A percentile compares a stretch with the other conserved stretches of the same genome.
These are phyloP conservation scores for Sclerodermus sp. DNA, from an alignment of 2,888 invertebrate species.

Conservation along the genomic window DNA sequence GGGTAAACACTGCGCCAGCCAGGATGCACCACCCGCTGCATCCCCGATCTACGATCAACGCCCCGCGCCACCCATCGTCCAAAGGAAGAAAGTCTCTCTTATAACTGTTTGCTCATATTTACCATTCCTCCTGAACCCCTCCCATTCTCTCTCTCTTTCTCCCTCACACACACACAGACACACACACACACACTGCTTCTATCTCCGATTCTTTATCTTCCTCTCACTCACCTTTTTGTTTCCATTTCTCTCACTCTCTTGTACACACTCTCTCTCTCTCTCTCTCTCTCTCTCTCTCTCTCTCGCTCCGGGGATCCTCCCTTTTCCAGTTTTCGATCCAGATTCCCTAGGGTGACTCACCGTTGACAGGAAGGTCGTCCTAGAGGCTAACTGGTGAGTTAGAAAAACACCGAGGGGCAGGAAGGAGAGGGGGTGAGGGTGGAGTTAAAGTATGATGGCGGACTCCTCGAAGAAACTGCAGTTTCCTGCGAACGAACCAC, in stretches of 20 bases:
- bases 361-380: slow-evolving; percentile 7
- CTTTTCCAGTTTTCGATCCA: too few relatives aligned
- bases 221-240: not conserved
- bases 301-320: not conserved
- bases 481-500: slow-evolving; percentile 22
- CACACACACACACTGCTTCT: too few relatives aligned
- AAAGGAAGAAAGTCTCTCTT: too few relatives aligned
- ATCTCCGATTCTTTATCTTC: too few relatives aligned
- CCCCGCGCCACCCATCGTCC: too few relatives aligned
- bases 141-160: not conserved
- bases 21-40: slow-evolving; percentile 28
- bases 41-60: slow-evolving; percentile 7
- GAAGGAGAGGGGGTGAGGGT: slow-evolving; percentile 5
- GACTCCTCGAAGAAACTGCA: too few relatives aligned
- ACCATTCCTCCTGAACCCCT: too few relatives aligned
- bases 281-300: not conserved
- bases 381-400: slow-evolving; percentile 13
- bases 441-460: too few relatives aligned
- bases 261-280: slow-evolving; percentile 1
- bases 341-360: slow-evolving; percentile 15
- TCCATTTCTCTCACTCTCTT: not conserved
- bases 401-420: slow-evolving; percentile 11
- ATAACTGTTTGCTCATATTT: too few relatives aligned
- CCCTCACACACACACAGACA: too few relatives aligned
- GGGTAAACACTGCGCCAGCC: slow-evolving; percentile 35